Base-by-base conservation (phyloP, 2,888 invertebrate genomes). In the Mesorhabditis spiculigera region DNA sequence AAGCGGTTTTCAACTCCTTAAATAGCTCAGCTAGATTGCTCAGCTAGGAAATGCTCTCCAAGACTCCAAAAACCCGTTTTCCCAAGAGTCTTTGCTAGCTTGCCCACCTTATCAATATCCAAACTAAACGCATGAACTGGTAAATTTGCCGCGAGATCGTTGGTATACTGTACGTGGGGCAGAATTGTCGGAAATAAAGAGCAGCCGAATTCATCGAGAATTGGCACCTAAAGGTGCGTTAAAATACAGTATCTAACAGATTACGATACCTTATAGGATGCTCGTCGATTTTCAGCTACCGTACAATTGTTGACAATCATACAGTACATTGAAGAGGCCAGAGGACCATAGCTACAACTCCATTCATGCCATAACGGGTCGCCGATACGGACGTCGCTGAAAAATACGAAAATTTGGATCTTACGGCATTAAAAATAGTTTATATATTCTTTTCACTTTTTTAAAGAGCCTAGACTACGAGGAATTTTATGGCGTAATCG, bases 171-270 rank as follows among this genome's bases (percentile, higher is more conserved):
- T 5, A 86, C 75, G 69, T 85, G 75, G 4, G 86, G 85, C 5
- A 85, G 67, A 42, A 85, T 74, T 5, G 75, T 74, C 4, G 86
- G 84, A 63, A 76, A 85, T 41, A 78, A 67, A 8, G 81, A 78
- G 72, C 86, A 86, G 3, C 86, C 86, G 63, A 84, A 78, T 63
- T 84, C 81, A 72, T 86, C 86, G 63, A 86, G 79, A 43, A 86
- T 86, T 70, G 80, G 77, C 6, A 84, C 78, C 72, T 76, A 62
- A 43, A 74, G 43, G 6, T 13, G 8, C 58, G 58, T 13, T n/a
- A 13, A 50, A 50, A 50, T 13, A n/a, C 43, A 43, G 44, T 65
- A 41, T 13, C 28, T 10, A 65, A 65, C 42, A 10, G 10, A 10
- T n/a, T 65, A 8, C n/a, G 10, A 10, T 28, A 63, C 64, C 41